A percentile compares a stretch with the other conserved stretches of the same genome.
These are phyloP conservation scores for Apodemus sylvaticus DNA, from an alignment of 2,113 vertebrate genomes.

Conservation along the genomic window DNA sequence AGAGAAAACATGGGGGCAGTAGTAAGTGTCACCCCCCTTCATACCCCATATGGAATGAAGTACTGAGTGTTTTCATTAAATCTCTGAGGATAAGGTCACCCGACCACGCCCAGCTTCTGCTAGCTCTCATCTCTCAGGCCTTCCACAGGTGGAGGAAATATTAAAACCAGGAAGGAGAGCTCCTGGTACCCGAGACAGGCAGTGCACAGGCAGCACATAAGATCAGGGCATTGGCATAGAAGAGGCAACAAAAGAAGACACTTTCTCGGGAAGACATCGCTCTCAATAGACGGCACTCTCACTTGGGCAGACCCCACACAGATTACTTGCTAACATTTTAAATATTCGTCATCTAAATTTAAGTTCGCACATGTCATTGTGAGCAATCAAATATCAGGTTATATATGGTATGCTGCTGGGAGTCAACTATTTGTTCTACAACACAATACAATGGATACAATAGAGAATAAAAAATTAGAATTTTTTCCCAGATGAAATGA, in stretches of 20 bases:
- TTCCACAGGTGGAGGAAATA: background rate
- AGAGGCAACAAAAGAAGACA: background rate
- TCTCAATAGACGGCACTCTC: background rate
- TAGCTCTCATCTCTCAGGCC: background rate
- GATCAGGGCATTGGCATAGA: background rate
- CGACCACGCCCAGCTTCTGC: background rate
- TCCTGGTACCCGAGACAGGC: background rate
- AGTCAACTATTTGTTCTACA: conserved; percentile 73
- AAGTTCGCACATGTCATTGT: background rate
- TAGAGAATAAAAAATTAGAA: conserved; percentile 37
- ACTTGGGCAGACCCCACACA: background rate
- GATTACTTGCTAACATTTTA: background rate
- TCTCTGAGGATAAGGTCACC: background rate
- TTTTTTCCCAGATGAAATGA: conserved; percentile 70
- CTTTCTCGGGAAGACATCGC: background rate
- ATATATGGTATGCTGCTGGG: conserved; percentile 70
- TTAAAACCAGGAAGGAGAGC: background rate
- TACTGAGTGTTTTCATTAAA: background rate
- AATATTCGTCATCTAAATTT: conserved; percentile 18
- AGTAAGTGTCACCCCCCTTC: background rate
- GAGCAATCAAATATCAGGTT: conserved; percentile 33
- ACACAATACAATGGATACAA: conserved; percentile 34
- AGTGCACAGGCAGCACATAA: background rate
- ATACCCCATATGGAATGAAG: background rate
- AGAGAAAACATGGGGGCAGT: background rate